Evolutionary conservation across 2,797 vertebrate species (phyloP), one percentile per base, ranked within the genome.

Genomic region (Naso thynnoides): DNA sequence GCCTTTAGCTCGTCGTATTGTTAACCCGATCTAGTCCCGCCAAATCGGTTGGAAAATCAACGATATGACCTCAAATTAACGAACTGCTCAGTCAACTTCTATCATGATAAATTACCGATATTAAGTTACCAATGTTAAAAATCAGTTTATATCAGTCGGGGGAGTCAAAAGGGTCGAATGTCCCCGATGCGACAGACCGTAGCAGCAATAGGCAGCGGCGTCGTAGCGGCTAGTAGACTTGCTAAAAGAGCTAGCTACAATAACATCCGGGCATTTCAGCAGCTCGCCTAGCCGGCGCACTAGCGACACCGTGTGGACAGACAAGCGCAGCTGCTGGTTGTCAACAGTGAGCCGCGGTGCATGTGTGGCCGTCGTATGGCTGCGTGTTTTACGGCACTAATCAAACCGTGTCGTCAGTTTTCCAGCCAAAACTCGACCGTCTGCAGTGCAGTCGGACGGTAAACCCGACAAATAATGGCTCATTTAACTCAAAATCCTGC

Each of bases 181-280:
- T 86, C 85, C 84, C 90, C 82, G 85, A 83, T 85, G 90, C 88
- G 89, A 86, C 89, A 57, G 83, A 86, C 60, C 82, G 78, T 23
- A 88, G 86, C 88, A 73, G 82, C 64, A 45, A 61, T 56, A 85
- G 48, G 73, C 79, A 73, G 88, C 88, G 58, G 87, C 89, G 86
- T 87, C 86, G 89, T 90, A 89, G 82, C 84, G 75, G 71, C 72
- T 91, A 92, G 87, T 88, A 68, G 65, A 79, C 19, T 16, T 68
- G 91, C 92, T 92, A 90, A 92, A 81, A 53, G 88, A 84, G 88
- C 80, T 92, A 93, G 92, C 87, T 73, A 71, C 86, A 85, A 92
- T 70, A 93, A 93, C 92, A 94, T 94, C 91, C 93, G 92, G 93
- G 93, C 33, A 89, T 76, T 92, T 92, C 61, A 86, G 75, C 19